phyloP scores from a whole-genome alignment of 2,888 invertebrate genomes.

The Chirona hameri region DNA sequence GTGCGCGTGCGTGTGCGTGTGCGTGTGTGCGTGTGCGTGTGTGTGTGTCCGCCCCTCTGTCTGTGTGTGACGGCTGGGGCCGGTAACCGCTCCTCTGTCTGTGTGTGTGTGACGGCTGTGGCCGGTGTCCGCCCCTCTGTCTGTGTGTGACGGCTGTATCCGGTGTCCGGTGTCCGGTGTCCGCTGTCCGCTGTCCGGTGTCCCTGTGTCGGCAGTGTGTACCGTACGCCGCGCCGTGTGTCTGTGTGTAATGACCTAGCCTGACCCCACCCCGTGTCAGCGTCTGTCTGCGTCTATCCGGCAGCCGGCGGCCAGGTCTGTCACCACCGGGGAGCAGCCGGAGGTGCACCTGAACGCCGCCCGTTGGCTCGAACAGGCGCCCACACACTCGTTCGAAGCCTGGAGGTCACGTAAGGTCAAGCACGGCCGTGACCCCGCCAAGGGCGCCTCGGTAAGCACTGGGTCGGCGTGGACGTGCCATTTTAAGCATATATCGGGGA shows the following conservation, averaged over 20 bases:
- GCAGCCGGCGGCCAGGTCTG: background rate
- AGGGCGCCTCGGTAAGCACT: constrained; percentile 2
- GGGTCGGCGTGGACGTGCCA: background rate
- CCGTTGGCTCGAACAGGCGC: constrained; percentile 65
- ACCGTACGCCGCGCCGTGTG: no score
- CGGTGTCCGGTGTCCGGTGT: no score
- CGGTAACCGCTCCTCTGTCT: no score
- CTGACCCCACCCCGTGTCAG: background rate
- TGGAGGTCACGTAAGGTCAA: constrained; percentile 59
- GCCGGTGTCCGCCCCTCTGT: no score
- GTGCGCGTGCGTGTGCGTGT: no score
- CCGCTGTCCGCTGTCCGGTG: no score
- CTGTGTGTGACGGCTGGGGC: no score
- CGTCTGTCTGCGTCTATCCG: background rate
- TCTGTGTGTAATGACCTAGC: background rate
- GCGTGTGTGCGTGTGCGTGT: no score
- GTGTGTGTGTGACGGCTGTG: no score
- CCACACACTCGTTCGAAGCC: constrained; percentile 63
- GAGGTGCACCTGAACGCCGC: constrained; percentile 12
- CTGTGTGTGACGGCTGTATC: no score
- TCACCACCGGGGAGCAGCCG: constrained; percentile 3
- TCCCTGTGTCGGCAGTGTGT: background rate
- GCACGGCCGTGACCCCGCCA: background rate
- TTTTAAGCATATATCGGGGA: no score
- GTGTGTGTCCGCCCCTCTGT: no score